phyloP scores from a whole-genome alignment of 2,888 invertebrate species.

The Lycocerus yunnanus region DNA sequence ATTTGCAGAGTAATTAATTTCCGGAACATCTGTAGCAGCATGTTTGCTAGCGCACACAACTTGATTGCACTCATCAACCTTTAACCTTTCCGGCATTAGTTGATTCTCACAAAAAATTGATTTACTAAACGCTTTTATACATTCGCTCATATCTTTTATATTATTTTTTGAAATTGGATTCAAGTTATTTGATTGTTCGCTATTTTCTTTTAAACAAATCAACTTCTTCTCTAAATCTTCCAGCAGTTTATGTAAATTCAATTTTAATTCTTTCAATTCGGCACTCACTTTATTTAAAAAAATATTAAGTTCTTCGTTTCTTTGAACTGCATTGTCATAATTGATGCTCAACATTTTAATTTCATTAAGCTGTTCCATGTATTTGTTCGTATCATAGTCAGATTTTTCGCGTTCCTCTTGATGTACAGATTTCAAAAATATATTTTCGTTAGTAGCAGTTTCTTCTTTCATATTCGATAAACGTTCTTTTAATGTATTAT shows the following conservation, averaged over 20 bases:
- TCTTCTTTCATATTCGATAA: not conserved
- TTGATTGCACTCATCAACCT: not conserved
- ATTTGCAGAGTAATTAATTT: not conserved
- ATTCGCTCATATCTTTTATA: not conserved
- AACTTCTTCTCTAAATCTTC: not conserved
- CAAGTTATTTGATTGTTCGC: not conserved
- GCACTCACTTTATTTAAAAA: not conserved
- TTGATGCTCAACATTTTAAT: not conserved
- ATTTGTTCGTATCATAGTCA: not conserved
- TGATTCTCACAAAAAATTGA: not conserved
- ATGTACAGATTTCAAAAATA: not conserved
- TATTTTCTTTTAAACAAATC: not conserved
- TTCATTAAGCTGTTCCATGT: not conserved
- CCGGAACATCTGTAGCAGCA: not conserved
- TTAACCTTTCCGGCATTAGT: not conserved
- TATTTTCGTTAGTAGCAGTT: not conserved
- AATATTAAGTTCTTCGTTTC: not conserved
- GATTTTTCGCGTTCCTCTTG: not conserved
- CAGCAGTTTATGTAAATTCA: not conserved
- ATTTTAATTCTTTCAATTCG: not conserved
- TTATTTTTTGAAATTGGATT: not conserved
- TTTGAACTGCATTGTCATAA: not conserved
- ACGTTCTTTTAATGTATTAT: not conserved
- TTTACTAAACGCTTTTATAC: not conserved
- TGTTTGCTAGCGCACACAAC: not conserved